Evolutionary conservation across 2,888 invertebrate species (phyloP), one percentile per base, ranked within the genome.

Genomic region (Camponotus fellah): DNA sequence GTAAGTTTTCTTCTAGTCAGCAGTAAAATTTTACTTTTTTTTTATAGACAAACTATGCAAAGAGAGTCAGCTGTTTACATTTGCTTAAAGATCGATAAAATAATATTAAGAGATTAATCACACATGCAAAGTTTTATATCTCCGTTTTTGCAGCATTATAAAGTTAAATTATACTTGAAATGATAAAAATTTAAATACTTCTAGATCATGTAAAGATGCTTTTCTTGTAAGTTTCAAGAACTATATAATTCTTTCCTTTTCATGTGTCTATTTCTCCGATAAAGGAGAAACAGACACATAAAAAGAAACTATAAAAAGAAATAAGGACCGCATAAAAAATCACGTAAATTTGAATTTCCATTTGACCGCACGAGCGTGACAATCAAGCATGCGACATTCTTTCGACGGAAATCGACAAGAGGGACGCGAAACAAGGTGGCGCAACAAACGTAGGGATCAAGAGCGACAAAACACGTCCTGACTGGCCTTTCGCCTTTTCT

Each of bases 401-500:
- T 77, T 68, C 56, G 65, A n/a, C 72, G 26, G 21, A 60, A 79
- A 17, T 71, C 79, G 71, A 37, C 34, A 46, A 80, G 14, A 12
- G 56, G 37, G 60, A 80, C 72, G 62, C 17, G 49, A 72, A 80
- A 80, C 72, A 79, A 80, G 72, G 60, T 80, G 79, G 79, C 60
- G 79, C 71, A 80, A 80, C 79, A 80, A 80, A 71, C 60, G 60
- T 26, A 14, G 26, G 46, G 71, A 60, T 80, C 77, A 77, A 58
- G 17, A 58, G 64, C 34, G 58, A 66, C 43, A 53, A 82, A 71
- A 80, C 53, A 43, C 53, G 58, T 62, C 26, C 14, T 6, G 5
- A 2, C 21, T 49, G 34, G 2, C 53, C 64, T 26, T 37, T 40
- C 60, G 17, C 17, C 56, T 43, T 32, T 21, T 26, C 62, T 72